Evolutionary conservation across 2,113 vertebrate genomes (phyloP), one percentile per base, ranked within the genome.

Genomic region (Tylochromis polylepis): DNA sequence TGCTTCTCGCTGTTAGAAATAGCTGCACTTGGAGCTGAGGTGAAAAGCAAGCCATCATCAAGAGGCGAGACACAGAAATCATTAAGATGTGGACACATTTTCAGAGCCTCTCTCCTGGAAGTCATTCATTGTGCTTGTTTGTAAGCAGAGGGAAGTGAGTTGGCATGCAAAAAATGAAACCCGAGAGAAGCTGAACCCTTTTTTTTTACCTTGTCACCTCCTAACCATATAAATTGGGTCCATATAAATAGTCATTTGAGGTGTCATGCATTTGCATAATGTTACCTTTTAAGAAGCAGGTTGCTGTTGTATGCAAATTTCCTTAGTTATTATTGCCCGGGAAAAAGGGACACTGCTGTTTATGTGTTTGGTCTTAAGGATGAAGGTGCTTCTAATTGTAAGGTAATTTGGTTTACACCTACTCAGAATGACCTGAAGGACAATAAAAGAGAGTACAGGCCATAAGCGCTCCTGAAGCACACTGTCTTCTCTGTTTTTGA

Each of bases 261-360:
- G 65, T 81, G 36, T 60, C 29, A 83, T 65, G 29, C 1, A 93
- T 91, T 92, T 90, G 85, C 93, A 93, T 94, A 93, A 92, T 92
- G 79, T 82, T 90, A 88, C 79, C 81, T 90, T 94, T 92, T 81
- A 85, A 83, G 56, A 62, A 38, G 27, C 72, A 24, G 24, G 56
- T 12, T 65, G 75, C 67, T 78, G 49, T 78, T 65, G 20, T 41
- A 77, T 82, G 34, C 22, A 91, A 90, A 89, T 80, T 46, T 59
- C 51, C 82, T 70, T 31, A 27, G 49, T 87, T 90, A 79, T 87
- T 87, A 36, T 89, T 84, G 8, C 72, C 57, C 11, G 53, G 81
- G 55, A 84, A 88, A 89, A 90, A 88, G 59, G 46, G 84, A 41
- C 84, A 86, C 38, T 31, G 16, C 16, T 86, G 83, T 91, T 92